Conservation (phyloP, 1,140 invertebrate genomes). For the Drosophila dunni region DNA sequence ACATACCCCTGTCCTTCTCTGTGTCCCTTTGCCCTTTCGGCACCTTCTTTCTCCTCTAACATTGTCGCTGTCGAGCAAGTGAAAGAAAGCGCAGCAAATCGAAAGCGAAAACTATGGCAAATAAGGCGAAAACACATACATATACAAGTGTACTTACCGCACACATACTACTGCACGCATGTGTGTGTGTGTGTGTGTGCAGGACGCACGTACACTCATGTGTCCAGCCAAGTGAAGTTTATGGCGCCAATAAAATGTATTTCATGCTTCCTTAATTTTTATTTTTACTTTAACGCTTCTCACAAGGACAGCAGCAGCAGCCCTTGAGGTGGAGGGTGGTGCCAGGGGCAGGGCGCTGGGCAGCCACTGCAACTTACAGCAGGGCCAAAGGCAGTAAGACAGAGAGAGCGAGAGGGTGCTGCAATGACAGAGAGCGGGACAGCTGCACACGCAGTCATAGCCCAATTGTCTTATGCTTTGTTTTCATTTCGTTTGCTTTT, state of each 20-base stretch:
- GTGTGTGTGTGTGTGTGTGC: conserved; percentile 39
- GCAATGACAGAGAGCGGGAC: not conserved
- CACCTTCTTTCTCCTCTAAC: not conserved
- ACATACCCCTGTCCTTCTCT: not conserved
- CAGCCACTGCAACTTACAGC: conserved; percentile 22
- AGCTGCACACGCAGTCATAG: conserved; percentile 46
- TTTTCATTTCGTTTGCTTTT: conserved; percentile 27
- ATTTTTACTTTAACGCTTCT: conserved; percentile 82
- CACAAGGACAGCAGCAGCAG: conserved; percentile 54
- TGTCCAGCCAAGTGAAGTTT: conserved; percentile 85
- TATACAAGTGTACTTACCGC: not conserved
- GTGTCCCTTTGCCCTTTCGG: not conserved
- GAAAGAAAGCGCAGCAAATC: conserved; percentile 78
- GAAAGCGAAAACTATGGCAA: conserved; percentile 80
- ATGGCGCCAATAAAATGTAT: conserved; percentile 85
- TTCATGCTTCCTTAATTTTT: conserved; percentile 85
- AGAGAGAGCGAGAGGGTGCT: not conserved
- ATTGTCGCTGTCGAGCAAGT: conserved; percentile 30
- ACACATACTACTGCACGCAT: conserved; percentile 31
- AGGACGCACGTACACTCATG: conserved; percentile 78
- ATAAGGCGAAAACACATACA: conserved; percentile 42
- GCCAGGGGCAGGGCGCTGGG: not conserved
- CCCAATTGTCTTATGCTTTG: conserved; percentile 45
- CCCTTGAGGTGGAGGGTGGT: not conserved
- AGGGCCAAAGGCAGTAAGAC: not conserved